A percentile compares a stretch with the other conserved stretches of the same genome.
Evolutionary conservation across 2,888 invertebrate species (phyloP).

Genomic region (Agrotis ipsilon): DNA sequence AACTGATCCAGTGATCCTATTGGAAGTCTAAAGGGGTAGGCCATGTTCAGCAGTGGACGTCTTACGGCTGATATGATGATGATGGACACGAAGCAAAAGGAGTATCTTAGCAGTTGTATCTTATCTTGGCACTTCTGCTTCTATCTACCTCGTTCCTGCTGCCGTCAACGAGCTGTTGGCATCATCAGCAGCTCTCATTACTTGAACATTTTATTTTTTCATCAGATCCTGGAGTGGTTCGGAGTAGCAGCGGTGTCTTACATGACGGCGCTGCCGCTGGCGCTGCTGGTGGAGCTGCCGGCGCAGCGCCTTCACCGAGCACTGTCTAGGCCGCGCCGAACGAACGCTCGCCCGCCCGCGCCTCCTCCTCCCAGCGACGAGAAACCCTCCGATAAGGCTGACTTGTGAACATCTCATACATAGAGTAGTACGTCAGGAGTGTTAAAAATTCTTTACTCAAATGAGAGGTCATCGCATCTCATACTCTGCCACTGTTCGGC

Average conservation of each 20-base stretch:
- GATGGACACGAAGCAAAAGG: neutral
- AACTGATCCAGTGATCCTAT: too few species aligned
- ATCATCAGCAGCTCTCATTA: too few species aligned
- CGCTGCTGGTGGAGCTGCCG: conserved; percentile 85
- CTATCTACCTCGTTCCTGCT: neutral
- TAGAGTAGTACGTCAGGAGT: conserved; percentile 1
- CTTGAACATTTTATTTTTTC: too few species aligned
- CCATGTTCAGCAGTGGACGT: too few species aligned
- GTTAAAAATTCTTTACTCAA: neutral
- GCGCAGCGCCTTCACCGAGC: conserved; percentile 80
- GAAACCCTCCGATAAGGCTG: conserved; percentile 68
- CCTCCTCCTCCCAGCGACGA: conserved; percentile 62
- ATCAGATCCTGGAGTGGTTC: conserved; percentile 83
- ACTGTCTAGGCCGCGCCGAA: conserved; percentile 67
- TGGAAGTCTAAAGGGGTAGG: too few species aligned
- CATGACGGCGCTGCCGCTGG: conserved; percentile 82
- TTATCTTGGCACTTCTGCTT: neutral
- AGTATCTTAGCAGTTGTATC: too few species aligned
- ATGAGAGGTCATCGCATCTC: neutral
- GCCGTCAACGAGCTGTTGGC: neutral
- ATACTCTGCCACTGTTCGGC: neutral
- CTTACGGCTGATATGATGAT: too few species aligned
- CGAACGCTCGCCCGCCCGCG: conserved; percentile 65
- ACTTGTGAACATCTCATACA: conserved; percentile 52
- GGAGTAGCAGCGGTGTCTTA: conserved; percentile 83